Evolutionary conservation across 2,888 invertebrate genomes (phyloP).

Genomic region (Julus scandinavius): DNA sequence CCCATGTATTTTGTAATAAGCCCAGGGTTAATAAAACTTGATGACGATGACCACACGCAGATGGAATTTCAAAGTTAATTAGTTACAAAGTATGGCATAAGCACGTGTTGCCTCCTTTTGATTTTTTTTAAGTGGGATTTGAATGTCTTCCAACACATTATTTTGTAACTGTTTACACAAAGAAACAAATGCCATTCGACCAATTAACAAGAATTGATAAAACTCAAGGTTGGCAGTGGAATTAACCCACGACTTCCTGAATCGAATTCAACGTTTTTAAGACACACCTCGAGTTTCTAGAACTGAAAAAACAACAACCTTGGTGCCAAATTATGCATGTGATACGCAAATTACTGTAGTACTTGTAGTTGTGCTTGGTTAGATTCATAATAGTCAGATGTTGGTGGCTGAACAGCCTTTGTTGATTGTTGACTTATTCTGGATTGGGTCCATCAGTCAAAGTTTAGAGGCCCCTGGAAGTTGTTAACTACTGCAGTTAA

Average conservation of each 20-base stretch:
- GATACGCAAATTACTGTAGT: neutral
- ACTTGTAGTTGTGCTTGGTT: neutral
- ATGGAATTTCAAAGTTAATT: neutral
- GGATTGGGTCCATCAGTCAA: no score
- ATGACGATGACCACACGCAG: neutral
- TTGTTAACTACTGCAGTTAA: no score
- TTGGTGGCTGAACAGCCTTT: neutral
- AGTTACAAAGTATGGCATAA: neutral
- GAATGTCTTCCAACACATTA: neutral
- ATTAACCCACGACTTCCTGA: conserved; percentile 32
- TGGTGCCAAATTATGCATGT: neutral
- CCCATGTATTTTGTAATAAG: neutral
- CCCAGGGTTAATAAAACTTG: neutral
- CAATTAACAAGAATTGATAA: neutral
- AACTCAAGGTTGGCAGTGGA: conserved; percentile 12
- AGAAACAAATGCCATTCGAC: neutral
- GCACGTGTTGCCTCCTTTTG: neutral
- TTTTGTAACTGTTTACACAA: conserved; percentile 9
- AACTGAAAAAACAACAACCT: neutral
- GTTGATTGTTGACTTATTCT: no score
- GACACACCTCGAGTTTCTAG: neutral
- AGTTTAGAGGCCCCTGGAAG: no score
- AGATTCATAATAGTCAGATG: neutral
- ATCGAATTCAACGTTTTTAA: neutral
- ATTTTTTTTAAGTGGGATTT: neutral